A percentile compares a stretch with the other conserved stretches of the same genome.
phyloP scores from a whole-genome alignment of 2,113 vertebrate species.

The Tupaia tana region DNA sequence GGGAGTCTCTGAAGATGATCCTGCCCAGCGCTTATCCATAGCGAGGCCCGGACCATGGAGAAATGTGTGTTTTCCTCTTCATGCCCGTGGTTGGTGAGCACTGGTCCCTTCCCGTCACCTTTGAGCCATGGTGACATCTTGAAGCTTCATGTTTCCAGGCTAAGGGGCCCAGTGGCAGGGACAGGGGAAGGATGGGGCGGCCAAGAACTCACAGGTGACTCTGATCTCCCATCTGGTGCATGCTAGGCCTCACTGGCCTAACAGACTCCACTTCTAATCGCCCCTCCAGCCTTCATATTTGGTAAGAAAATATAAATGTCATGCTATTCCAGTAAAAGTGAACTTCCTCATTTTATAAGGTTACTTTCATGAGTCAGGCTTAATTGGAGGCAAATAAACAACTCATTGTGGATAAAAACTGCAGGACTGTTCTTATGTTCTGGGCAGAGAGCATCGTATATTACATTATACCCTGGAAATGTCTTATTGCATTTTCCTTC shows the following conservation, averaged over 20 bases:
- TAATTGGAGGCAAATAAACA: conserved; percentile 50
- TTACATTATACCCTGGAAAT: conserved; percentile 21
- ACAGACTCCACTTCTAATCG: not conserved
- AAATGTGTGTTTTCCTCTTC: not conserved
- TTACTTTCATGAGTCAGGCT: conserved; percentile 69
- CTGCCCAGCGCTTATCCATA: not conserved
- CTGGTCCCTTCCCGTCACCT: not conserved
- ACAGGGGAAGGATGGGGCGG: too few species aligned
- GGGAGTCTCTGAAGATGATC: not conserved
- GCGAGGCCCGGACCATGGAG: not conserved
- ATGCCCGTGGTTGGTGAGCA: not conserved
- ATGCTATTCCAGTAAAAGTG: conserved; percentile 54
- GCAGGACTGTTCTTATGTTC: conserved; percentile 6
- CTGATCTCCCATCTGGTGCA: not conserved
- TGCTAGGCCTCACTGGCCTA: not conserved
- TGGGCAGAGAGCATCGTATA: not conserved
- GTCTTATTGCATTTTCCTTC: not conserved
- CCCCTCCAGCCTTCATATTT: conserved; percentile 37
- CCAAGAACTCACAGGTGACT: not conserved
- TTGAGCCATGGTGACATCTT: not conserved
- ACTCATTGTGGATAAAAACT: conserved; percentile 62
- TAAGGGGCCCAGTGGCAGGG: too few species aligned
- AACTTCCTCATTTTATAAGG: conserved; percentile 58
- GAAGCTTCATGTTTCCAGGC: not conserved
- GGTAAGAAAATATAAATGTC: conserved; percentile 63